phyloP scores from a whole-genome alignment of 2,888 invertebrate genomes.

The Hydroisotoma schaefferi region DNA sequence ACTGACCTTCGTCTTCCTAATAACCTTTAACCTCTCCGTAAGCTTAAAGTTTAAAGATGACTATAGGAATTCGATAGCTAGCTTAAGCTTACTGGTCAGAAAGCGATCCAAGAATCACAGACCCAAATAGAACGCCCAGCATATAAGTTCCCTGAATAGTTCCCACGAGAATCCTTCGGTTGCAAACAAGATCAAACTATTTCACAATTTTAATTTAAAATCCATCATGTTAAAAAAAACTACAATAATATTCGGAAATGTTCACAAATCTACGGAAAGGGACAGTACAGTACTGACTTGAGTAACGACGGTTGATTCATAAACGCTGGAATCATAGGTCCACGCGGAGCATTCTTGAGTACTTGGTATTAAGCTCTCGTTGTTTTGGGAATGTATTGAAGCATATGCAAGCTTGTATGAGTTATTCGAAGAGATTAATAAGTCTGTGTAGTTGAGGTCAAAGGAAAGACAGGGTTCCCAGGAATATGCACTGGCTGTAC shows the following conservation, averaged over 20 bases:
- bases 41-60: neutral
- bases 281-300: constrained; percentile 9
- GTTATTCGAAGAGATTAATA: neutral
- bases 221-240: too few species aligned
- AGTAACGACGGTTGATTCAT: constrained; percentile 22
- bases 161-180: constrained; percentile 36
- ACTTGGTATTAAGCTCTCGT: neutral
- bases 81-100: constrained; percentile 38
- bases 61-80: neutral
- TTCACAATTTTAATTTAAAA: neutral
- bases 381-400: neutral
- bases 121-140: constrained; percentile 42
- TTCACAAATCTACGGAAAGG: neutral
- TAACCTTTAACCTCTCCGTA: constrained; percentile 1
- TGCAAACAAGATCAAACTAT: constrained; percentile 44
- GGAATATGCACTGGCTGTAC: constrained; percentile 10
- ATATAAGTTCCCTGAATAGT: constrained; percentile 45
- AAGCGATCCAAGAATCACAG: constrained; percentile 36
- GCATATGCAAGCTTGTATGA: constrained; percentile 17
- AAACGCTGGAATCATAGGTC: constrained; percentile 22
- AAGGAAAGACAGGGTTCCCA: constrained; percentile 41
- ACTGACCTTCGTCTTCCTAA: constrained; percentile 42
- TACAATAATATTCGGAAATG: too few species aligned
- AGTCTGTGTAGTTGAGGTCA: constrained; percentile 29
- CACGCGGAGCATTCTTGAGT: constrained; percentile 17